A percentile compares a stretch with the other conserved stretches of the same genome.
These are phyloP conservation scores for Elachura formosa DNA, from an alignment of 2,113 vertebrate genomes.

Conservation along the genomic window DNA sequence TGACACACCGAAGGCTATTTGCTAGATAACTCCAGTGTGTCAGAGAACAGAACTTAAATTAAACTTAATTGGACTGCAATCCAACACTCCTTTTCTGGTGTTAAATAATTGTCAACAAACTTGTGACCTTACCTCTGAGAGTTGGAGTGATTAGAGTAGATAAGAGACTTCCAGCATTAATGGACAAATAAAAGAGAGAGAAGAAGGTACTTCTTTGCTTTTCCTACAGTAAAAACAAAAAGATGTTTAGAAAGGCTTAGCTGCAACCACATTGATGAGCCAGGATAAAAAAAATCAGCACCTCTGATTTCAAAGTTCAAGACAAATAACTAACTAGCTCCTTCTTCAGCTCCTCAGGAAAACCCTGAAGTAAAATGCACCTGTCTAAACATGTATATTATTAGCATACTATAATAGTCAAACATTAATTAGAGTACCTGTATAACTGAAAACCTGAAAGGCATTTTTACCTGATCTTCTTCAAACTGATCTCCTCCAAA, in stretches of 20 bases:
- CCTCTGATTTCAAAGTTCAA: neutral
- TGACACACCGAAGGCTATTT: neutral
- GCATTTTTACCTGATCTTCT: slow-evolving; percentile 80
- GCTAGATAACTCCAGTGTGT: neutral
- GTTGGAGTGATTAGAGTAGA: slow-evolving; percentile 91
- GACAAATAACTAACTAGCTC: neutral
- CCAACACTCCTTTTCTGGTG: neutral
- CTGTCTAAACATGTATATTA: neutral
- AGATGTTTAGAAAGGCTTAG: neutral
- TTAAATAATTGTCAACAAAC: neutral
- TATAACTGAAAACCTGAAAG: neutral
- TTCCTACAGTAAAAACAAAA: slow-evolving; percentile 73
- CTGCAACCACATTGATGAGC: neutral
- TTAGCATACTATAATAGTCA: neutral
- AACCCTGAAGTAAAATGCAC: neutral
- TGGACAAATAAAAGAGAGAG: slow-evolving; percentile 92
- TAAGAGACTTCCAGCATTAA: slow-evolving; percentile 91
- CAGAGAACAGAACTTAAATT: neutral
- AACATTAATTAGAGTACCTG: neutral
- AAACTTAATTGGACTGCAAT: neutral
- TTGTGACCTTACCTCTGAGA: slow-evolving; percentile 79
- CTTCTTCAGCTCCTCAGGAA: neutral
- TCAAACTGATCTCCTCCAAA: slow-evolving; percentile 96
- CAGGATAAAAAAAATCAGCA: neutral
- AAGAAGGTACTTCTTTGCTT: slow-evolving; percentile 87